Conservation (phyloP, 2,888 invertebrate genomes). For the Meiosimyza platycephala region DNA sequence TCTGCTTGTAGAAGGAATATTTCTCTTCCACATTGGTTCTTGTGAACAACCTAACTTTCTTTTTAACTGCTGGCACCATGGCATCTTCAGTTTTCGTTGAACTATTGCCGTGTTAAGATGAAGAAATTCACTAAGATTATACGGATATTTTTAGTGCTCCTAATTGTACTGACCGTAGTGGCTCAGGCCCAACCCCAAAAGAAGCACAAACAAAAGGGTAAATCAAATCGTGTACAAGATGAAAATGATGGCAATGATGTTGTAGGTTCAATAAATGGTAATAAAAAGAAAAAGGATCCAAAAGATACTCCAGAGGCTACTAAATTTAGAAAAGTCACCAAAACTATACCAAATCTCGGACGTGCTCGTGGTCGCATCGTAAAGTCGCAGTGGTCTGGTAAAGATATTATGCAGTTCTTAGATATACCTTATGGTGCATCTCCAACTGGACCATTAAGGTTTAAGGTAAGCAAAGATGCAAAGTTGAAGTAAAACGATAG, state of each 20-base stretch:
- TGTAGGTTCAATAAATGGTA: neutral
- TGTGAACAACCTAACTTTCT: slow-evolving; percentile 19
- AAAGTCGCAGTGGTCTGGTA: slow-evolving; percentile 57
- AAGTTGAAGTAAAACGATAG: no score
- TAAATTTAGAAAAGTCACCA: slow-evolving; percentile 41
- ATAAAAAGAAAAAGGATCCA: slow-evolving; percentile 17
- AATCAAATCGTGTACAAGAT: slow-evolving; percentile 4
- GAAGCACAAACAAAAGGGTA: slow-evolving; percentile 19
- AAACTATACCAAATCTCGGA: slow-evolving; percentile 55
- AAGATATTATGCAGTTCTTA: slow-evolving; percentile 58
- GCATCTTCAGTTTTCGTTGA: slow-evolving; percentile 20
- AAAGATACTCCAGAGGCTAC: slow-evolving; percentile 19
- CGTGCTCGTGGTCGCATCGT: slow-evolving; percentile 56
- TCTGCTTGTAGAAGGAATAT: no score
- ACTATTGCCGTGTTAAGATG: slow-evolving; percentile 35
- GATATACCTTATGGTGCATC: slow-evolving; percentile 64
- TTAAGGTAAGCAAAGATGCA: slow-evolving; percentile 52
- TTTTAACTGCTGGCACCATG: slow-evolving; percentile 9
- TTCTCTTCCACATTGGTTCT: no score
- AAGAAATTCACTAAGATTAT: slow-evolving; percentile 20
- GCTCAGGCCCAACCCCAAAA: slow-evolving; percentile 36
- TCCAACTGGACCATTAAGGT: slow-evolving; percentile 53
- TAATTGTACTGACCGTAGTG: slow-evolving; percentile 23
- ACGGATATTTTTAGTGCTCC: slow-evolving; percentile 19
- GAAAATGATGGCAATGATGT: slow-evolving; percentile 4